phyloP scores from a whole-genome alignment of 2,888 invertebrate genomes.

The Pterostichus madidus region DNA sequence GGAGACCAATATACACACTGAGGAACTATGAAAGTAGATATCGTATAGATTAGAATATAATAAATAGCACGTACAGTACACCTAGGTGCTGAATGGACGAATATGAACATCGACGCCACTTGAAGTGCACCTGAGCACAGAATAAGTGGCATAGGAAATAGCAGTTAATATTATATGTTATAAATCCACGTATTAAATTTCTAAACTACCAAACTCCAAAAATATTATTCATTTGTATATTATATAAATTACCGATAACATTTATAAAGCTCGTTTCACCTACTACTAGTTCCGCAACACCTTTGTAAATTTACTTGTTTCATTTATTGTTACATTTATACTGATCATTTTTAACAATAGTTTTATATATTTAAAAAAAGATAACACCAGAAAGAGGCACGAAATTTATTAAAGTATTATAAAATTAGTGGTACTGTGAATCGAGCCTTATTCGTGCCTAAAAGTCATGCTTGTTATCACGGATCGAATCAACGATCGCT shows the following conservation, averaged over 20 bases:
- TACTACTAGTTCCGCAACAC: conserved; percentile 18
- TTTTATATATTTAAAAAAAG: conserved; percentile 13
- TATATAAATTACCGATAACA: conserved; percentile 64
- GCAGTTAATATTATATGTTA: conserved; percentile 63
- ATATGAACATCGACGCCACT: conserved; percentile 65
- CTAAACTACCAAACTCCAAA: conserved; percentile 67
- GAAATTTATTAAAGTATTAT: conserved; percentile 34
- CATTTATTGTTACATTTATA: conserved; percentile 22
- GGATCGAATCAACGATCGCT: conserved; percentile 36
- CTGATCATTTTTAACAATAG: conserved; percentile 16
- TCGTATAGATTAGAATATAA: conserved; percentile 65
- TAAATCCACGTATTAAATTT: conserved; percentile 67
- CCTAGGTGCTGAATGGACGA: conserved; percentile 66
- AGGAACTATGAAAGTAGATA: conserved; percentile 64
- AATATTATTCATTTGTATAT: conserved; percentile 67
- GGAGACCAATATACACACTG: conserved; percentile 58
- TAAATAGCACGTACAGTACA: conserved; percentile 66
- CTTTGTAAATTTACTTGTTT: conserved; percentile 19
- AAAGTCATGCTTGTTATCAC: conserved; percentile 66
- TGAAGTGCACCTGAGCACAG: conserved; percentile 50
- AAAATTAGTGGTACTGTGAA: conserved; percentile 26
- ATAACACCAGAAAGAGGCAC: conserved; percentile 26
- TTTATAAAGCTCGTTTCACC: conserved; percentile 35
- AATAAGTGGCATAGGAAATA: conserved; percentile 66
- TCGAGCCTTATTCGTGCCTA: conserved; percentile 36